phyloP scores from a whole-genome alignment of 2,113 vertebrate species.

The Polypterus bichir region DNA sequence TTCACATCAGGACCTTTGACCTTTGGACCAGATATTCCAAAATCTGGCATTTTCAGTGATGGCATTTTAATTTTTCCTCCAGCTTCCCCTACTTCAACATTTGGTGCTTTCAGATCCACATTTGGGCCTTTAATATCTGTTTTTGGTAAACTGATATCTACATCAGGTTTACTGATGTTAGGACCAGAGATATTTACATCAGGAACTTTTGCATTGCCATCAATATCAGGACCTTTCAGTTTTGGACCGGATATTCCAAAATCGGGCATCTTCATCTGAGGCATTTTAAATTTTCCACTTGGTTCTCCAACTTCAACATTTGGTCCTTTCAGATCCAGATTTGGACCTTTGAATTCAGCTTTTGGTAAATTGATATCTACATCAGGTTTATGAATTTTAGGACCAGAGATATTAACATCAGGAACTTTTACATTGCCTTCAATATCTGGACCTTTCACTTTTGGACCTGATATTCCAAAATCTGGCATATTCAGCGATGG shows the following conservation, averaged over 20 bases:
- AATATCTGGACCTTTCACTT: slow-evolving; percentile 10
- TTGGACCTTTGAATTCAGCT: slow-evolving; percentile 16
- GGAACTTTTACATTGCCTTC: slow-evolving; percentile 15
- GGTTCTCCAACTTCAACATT: slow-evolving; percentile 18
- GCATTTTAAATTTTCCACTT: slow-evolving; percentile 22
- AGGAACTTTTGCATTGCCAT: not conserved
- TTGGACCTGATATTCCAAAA: slow-evolving; percentile 15
- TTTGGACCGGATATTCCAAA: slow-evolving; percentile 19
- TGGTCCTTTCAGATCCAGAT: slow-evolving; percentile 24
- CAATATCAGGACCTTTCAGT: not conserved
- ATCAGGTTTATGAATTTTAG: slow-evolving; percentile 20
- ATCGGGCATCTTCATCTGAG: slow-evolving; percentile 11
- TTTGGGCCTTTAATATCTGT: slow-evolving; percentile 14
- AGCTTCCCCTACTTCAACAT: slow-evolving; percentile 3
- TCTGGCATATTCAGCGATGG: slow-evolving; percentile 17
- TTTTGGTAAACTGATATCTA: slow-evolving; percentile 21
- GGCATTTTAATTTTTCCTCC: slow-evolving; percentile 24
- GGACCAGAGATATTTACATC: slow-evolving; percentile 2
- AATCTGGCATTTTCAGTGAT: slow-evolving; percentile 23
- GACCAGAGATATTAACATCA: slow-evolving; percentile 21
- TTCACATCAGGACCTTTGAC: slow-evolving; percentile 16
- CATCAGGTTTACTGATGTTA: slow-evolving; percentile 18
- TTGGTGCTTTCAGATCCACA: slow-evolving; percentile 10
- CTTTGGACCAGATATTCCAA: slow-evolving; percentile 25
- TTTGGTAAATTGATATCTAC: slow-evolving; percentile 20